Base-by-base conservation (phyloP, 1,140 invertebrate species). In the Mercenaria mercenaria region DNA sequence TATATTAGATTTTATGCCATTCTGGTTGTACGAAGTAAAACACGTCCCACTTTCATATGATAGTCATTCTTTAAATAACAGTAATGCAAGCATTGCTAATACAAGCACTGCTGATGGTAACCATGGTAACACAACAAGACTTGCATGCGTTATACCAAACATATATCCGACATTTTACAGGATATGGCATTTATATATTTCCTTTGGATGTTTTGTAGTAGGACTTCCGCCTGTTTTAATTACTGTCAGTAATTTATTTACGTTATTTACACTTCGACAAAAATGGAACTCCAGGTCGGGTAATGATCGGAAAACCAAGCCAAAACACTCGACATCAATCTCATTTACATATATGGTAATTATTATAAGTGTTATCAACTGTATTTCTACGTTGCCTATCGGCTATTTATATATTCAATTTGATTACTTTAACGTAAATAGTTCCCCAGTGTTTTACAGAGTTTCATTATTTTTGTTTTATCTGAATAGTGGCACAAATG, bases 361-460 rank as follows among this genome's bases (percentile, higher is more conserved):
- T 10, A 64, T 64, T 4, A 64, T 64, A 1, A 64, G 59, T 29
- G n/a, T 64, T 29, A 64, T 64, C 15, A 26, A 64, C 15, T 64
- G 59, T 64, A 64, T 64, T 64, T 64, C 59, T 29, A 64, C 59
- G 6, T n/a, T 64, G 6, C 59, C 59, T n/a, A 26, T 64, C 0
- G 59, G 59, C n/a, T 64, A 64, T n/a, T 29, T 64, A 26, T 64
- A 64, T 29, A 64, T 64, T 10, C 59, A 64, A 26, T 8, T 29
- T 29, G 59, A 64, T n/a, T 64, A 64, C n/a, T 64, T 64, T 29
- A n/a, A 26, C n/a, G 59, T 29, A 10, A 29, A 64, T 11, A 64
- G 59, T n/a, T 64, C 59, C 26, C 59, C 59, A n/a, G 59, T 64
- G 26, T 29, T 64, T 64, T 64, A 64, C 59, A 64, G 59, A 64